These are phyloP conservation scores for Carcharodon carcharias DNA, from an alignment of 2,797 vertebrate species.

Conservation along the genomic window DNA sequence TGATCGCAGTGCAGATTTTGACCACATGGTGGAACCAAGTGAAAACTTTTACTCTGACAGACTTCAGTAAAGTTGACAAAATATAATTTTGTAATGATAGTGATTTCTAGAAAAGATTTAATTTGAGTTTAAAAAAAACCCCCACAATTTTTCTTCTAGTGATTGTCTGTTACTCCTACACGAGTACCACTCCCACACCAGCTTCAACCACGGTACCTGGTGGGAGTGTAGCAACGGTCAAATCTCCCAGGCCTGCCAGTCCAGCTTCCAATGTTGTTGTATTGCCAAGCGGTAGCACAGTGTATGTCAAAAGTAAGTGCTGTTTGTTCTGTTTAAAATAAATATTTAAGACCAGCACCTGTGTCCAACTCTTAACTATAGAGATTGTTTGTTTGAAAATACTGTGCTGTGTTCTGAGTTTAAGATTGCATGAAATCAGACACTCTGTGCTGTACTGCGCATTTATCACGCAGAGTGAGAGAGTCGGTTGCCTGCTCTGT, in stretches of 20 bases:
- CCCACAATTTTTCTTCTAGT: slow-evolving; percentile 59
- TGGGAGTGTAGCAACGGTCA: slow-evolving; percentile 73
- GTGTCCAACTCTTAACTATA: background rate
- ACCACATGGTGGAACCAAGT: slow-evolving; percentile 6
- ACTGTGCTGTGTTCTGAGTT: background rate
- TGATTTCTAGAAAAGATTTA: background rate
- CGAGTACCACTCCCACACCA: slow-evolving; percentile 86
- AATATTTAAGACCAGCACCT: background rate
- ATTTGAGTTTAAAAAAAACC: background rate
- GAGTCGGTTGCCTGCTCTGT: background rate
- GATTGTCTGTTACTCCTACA: slow-evolving; percentile 96
- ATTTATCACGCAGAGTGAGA: background rate
- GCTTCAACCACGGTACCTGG: slow-evolving; percentile 76
- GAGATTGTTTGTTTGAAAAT: background rate
- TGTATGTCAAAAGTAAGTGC: slow-evolving; percentile 93
- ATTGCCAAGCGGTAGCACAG: slow-evolving; percentile 92
- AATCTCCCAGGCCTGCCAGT: slow-evolving; percentile 85
- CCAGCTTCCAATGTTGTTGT: slow-evolving; percentile 93
- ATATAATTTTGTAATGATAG: background rate
- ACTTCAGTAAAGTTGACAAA: background rate
- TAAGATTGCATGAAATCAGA: background rate
- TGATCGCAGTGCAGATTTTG: background rate
- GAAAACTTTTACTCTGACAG: background rate
- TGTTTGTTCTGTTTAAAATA: slow-evolving; percentile 39
- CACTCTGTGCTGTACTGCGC: background rate